These are phyloP conservation scores for Oreochromis grahami DNA, from an alignment of 2,797 vertebrate genomes.

Conservation along the genomic window DNA sequence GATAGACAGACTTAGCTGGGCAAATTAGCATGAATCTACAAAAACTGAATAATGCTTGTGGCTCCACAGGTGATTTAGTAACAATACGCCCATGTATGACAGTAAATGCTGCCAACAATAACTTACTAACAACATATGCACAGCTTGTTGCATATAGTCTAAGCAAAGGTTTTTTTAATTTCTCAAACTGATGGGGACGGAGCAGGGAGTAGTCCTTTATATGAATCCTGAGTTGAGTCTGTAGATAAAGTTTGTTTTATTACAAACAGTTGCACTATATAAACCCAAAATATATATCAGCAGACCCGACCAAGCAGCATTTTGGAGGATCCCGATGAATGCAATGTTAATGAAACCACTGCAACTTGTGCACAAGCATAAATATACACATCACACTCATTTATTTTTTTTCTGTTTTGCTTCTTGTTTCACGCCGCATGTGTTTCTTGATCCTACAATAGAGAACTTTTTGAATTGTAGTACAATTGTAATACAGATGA, in stretches of 20 bases:
- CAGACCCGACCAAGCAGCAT: background rate
- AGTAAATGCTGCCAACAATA: background rate
- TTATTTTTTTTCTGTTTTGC: background rate
- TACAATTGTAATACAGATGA: background rate
- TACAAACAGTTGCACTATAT: background rate
- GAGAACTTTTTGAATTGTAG: background rate
- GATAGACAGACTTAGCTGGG: background rate
- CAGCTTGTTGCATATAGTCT: background rate
- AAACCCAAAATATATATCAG: background rate
- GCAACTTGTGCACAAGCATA: background rate
- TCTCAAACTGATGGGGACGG: background rate
- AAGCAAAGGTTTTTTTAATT: background rate
- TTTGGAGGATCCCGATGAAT: background rate
- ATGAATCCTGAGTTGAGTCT: background rate
- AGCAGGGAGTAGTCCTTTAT: background rate
- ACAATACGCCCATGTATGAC: background rate
- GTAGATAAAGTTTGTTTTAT: background rate
- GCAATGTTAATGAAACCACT: background rate
- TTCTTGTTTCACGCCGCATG: accelerated
- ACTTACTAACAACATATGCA: background rate
- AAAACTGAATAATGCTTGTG: background rate
- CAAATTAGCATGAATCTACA: background rate
- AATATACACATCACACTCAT: background rate
- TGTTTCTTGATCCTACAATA: background rate
- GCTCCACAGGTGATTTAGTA: background rate